Base-by-base conservation (phyloP, 1,140 invertebrate species). In the Penaeus indicus region DNA sequence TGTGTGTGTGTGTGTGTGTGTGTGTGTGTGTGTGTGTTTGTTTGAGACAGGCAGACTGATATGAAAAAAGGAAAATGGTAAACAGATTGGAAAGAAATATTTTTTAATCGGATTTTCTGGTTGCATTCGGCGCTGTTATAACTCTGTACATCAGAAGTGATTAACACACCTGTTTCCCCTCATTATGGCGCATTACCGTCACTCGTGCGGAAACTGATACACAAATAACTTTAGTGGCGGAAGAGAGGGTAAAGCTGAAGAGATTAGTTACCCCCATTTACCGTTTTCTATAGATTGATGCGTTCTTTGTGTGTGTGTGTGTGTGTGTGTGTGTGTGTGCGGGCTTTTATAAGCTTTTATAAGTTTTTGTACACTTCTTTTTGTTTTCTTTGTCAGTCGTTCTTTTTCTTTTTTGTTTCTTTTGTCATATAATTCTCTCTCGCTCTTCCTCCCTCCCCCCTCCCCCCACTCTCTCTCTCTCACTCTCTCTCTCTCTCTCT, bases 391-490 rank as follows among this genome's bases (percentile, higher is more conserved):
- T 62, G 25, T 38, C 27, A n/a, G 38, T 32, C 32, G 3, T 69
- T 32, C 69, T 32, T 72, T 10, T 60, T 64, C 25, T 13, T 47
- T 25, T 75, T 18, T 42, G 32, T 84, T 32, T 67, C 25, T 84
- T 11, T 32, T 61, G 13, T 11, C 64, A 13, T 64, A 8, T 69
- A 38, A 72, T 64, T 85, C 64, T 72, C 64, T 85, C 84, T 85
- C 84, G 72, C 84, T 85, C 84, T 85, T 64, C 13, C 64, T 69
- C 64, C 13, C 64, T 69, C 64, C 13, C 64, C 13, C 64, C 13
- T 13, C 13, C 64, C 13, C 64, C 13, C 64, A 5, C 64, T 69
- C 64, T 69, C 64, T 69, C 64, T 69, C 64, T 69, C 64, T 69
- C 64, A 5, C 64, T 69, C 64, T 69, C 64, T 69, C 64, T 69